Conservation (phyloP, 1,140 invertebrate species). For the Aplysia californica region DNA sequence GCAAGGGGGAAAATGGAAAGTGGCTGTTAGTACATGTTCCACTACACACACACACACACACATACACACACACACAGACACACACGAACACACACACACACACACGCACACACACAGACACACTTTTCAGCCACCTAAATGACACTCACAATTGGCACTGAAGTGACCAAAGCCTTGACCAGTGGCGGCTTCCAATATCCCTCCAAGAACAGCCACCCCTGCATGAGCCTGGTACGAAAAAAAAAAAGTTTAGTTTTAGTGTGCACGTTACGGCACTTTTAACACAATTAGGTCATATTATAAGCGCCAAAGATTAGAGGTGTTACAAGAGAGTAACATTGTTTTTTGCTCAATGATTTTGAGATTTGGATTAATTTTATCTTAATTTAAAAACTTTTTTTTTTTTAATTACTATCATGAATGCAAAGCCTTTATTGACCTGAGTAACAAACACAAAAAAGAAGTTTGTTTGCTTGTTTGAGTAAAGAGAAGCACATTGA, state of each 20-base stretch:
- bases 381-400: neutral
- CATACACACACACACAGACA: too few relatives aligned
- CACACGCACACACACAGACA: too few relatives aligned
- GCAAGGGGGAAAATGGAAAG: too few relatives aligned
- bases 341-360: neutral
- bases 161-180: slow-evolving; percentile 80
- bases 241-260: slow-evolving; percentile 20
- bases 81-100: too few relatives aligned
- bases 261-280: neutral
- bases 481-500: too few relatives aligned
- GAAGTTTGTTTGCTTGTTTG: too few relatives aligned
- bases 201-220: slow-evolving; percentile 87
- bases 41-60: too few relatives aligned
- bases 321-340: neutral
- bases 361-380: neutral
- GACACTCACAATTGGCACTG: slow-evolving; percentile 82
- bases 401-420: neutral
- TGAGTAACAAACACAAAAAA: too few relatives aligned
- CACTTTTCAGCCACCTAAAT: too few relatives aligned
- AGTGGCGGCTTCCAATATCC: slow-evolving; percentile 77
- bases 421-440: too few relatives aligned
- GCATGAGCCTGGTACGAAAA: slow-evolving; percentile 86
- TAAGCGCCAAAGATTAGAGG: neutral
- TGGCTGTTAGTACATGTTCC: too few relatives aligned
- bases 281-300: neutral